phyloP scores from a whole-genome alignment of 2,888 invertebrate genomes.

The Norana najaformis region DNA sequence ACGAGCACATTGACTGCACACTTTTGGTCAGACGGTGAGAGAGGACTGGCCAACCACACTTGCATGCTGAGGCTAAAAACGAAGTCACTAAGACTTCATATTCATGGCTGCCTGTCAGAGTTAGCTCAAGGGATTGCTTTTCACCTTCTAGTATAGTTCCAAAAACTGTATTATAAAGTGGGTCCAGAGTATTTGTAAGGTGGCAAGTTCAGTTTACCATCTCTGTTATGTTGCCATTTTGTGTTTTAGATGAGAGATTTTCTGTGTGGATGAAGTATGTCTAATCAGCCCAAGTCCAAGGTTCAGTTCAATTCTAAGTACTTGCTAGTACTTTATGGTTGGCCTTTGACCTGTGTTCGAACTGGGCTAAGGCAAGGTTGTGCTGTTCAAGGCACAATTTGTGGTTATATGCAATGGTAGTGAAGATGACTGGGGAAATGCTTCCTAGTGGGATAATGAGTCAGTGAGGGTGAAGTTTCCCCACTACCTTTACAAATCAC shows the following conservation, averaged over 20 bases:
- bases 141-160: too few relatives aligned
- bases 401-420: background rate
- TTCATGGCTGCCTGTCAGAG: too few relatives aligned
- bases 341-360: background rate
- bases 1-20: too few relatives aligned
- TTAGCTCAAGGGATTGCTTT: too few relatives aligned
- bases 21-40: too few relatives aligned
- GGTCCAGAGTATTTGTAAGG: background rate
- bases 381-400: background rate
- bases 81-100: too few relatives aligned
- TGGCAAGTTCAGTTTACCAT: background rate
- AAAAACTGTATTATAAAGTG: background rate
- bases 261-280: background rate
- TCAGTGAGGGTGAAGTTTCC: background rate
- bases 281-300: background rate
- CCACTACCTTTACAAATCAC: background rate
- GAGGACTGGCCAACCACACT: too few relatives aligned
- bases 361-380: background rate
- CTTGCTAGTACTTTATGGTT: background rate
- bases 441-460: background rate
- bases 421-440: background rate
- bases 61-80: too few relatives aligned
- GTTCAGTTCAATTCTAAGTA: background rate
- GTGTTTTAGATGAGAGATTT: background rate
- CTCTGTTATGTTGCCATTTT: background rate